Base-by-base conservation (phyloP, 2,113 vertebrate genomes). In the Girardinichthys multiradiatus region DNA sequence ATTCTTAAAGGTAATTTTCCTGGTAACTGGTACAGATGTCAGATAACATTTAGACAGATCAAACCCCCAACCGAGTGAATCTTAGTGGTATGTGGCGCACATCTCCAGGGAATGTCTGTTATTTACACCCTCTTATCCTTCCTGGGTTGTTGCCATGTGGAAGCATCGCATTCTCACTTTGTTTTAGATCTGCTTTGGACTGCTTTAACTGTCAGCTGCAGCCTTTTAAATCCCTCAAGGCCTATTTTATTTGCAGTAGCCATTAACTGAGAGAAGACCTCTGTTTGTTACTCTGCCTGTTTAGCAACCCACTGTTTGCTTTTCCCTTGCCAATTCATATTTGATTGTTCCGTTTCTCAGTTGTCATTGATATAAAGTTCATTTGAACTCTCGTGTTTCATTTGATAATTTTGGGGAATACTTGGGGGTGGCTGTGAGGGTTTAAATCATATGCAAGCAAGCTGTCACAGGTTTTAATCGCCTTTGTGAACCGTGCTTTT, bases 91-190 rank as follows among this genome's bases (percentile, higher is more conserved):
- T 89, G 79, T 89, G 84, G 85, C 76, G 78, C 83, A 80, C 60
- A 61, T 90, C 89, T 87, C 90, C 31, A 31, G 87, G 82, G 90
- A 89, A 21, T 29, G 73, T 59, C 77, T 87, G 89, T 91, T 90
- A 90, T 90, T 90, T 89, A 89, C 86, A 86, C 79, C 82, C 77
- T 86, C 82, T 90, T 77, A 84, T 89, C 81, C 73, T 68, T 80
- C 79, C 81, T 70, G 39, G 57, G 83, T 83, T 76, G 72, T 70
- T 64, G 84, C 81, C 79, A 73, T 83, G 86, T 6, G 57, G 84
- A 87, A 77, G 85, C 82, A 83, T 88, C 78, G 70, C 83, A 70
- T 88, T 86, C 90, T 76, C 84, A 89, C 88, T 87, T 91, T 90
- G 89, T 86, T 91, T 84, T 89, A 84, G 84, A 82, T 88, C 83